These are phyloP conservation scores for Corythornis cristatus DNA, from an alignment of 2,113 vertebrate species.

Conservation along the genomic window DNA sequence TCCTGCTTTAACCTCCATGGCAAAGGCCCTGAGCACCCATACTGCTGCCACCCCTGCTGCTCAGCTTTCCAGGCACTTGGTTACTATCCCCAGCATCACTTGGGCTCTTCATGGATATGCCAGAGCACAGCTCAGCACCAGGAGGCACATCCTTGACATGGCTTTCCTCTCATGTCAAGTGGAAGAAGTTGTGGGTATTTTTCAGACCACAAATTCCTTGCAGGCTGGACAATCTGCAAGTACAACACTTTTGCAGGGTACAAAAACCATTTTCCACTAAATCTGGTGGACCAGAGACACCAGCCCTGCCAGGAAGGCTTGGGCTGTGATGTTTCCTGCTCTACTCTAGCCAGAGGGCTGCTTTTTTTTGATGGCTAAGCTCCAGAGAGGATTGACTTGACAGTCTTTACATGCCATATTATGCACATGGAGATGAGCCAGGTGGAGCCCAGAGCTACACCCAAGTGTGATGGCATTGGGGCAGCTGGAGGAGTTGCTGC, in stretches of 20 bases:
- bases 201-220: rapidly evolving
- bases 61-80: rapidly evolving
- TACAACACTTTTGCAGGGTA: background rate
- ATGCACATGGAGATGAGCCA: background rate
- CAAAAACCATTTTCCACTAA: background rate
- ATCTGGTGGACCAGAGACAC: rapidly evolving
- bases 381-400: background rate
- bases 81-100: rapidly evolving
- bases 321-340: background rate
- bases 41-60: no score
- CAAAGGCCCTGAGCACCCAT: background rate
- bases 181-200: background rate
- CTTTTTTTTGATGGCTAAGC: background rate
- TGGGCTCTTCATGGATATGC: rapidly evolving
- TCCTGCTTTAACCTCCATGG: background rate
- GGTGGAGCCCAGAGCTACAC: rapidly evolving
- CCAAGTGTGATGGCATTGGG: rapidly evolving
- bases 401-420: background rate
- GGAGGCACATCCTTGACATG: rapidly evolving
- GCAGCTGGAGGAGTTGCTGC: rapidly evolving
- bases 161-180: rapidly evolving
- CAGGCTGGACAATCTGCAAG: background rate
- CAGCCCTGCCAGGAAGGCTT: no score
- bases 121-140: rapidly evolving
- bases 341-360: rapidly evolving